phyloP scores from a whole-genome alignment of 2,113 vertebrate species.

The Romanogobio albipinnatus region DNA sequence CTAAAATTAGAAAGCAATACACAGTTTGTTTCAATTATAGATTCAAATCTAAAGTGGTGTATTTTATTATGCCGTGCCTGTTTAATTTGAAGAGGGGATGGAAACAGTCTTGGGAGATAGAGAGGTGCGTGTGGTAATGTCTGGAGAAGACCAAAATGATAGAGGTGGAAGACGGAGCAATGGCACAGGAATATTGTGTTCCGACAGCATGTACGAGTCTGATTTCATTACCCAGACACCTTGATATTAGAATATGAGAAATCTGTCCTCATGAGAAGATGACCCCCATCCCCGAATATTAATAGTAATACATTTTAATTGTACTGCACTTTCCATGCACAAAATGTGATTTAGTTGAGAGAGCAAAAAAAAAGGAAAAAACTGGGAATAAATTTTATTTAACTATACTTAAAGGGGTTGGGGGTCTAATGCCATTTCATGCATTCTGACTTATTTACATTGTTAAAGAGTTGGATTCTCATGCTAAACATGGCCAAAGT shows the following conservation, averaged over 20 bases:
- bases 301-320: not conserved
- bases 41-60: constrained; percentile 64
- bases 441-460: no score
- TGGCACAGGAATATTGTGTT: constrained; percentile 43
- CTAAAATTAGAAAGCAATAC: constrained; percentile 63
- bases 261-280: constrained; percentile 28
- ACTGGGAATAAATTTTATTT: no score
- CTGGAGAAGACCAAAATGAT: constrained; percentile 45
- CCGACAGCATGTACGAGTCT: constrained; percentile 22
- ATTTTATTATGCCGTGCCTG: constrained; percentile 49
- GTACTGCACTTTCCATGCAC: not conserved
- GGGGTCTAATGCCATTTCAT: no score
- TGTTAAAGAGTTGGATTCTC: no score
- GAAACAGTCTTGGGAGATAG: constrained; percentile 44
- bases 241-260: constrained; percentile 37
- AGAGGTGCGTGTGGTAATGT: constrained; percentile 14
- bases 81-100: constrained; percentile 48
- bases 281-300: not conserved
- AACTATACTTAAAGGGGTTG: no score
- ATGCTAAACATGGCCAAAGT: no score
- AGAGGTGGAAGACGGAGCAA: constrained; percentile 25
- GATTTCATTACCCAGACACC: constrained; percentile 39
- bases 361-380: not conserved
- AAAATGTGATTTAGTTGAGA: not conserved
- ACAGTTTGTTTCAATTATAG: constrained; percentile 66